Base-by-base conservation (phyloP, 2,113 vertebrate species). In the Paracanthobrama guichenoti region DNA sequence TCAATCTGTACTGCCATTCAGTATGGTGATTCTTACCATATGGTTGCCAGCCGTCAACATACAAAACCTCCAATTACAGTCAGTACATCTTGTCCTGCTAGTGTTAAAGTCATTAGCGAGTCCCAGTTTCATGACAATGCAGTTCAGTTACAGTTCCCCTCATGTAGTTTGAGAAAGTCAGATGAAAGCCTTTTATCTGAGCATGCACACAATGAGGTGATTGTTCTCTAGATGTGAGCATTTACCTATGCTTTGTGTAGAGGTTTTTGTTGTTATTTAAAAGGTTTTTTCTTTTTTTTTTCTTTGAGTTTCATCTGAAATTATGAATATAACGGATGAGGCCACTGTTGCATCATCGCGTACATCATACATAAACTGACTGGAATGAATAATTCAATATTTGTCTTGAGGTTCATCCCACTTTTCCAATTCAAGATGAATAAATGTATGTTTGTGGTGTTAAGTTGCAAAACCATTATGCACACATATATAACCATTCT, bases 381-480 rank as follows among this genome's bases (percentile, higher is more conserved):
- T 44, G 24, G 7, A 79, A 79, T 79, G 28, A 64, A 79, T 48
- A 46, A 79, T 28, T 64, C 14, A 64, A 2, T 79, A n/a, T 79
- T 64, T 48, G 59, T 79, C 39, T 79, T 46, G 24, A 79, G n/a
- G 59, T 18, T 46, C 16, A 11, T 28, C n/a, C 12, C 0, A 28
- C n/a, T 76, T 64, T 76, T 50, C n/a, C 42, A 9, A 50, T 53
- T 66, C 50, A 13, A 76, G 46, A 67, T 55, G 7, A 55, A 55
- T 50, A 26, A 72, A 31, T 24, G 28, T 50, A 28, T 69, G 35
- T 42, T 69, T 42, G 35, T 22, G 31, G 20, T 42, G 35, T 42
- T 31, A 69, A 39, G 64, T 39, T 67, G 18, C 18, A 69, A 42
- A 42, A 69, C 9, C 39, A 39, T 42, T 35, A 67, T 31, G 28